Percentiles rank a stretch among this genome's conserved stretches.
phyloP scores from a whole-genome alignment of 2,888 invertebrate genomes.

The Synergus itoensis region DNA sequence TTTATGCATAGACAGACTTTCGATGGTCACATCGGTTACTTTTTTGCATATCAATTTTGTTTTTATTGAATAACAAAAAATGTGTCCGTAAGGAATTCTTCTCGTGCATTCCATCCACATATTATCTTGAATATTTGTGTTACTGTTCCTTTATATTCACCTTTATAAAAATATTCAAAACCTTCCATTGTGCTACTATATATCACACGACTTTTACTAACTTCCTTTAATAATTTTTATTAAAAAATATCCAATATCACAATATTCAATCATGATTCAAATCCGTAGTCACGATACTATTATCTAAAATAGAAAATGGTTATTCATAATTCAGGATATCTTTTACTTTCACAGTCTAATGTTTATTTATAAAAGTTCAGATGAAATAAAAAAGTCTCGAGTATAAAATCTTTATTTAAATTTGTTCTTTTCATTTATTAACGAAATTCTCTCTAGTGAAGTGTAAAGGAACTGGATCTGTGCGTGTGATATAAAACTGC shows the following conservation, averaged over 20 bases:
- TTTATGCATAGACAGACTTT: constrained; percentile 41
- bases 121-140: neutral
- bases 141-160: neutral
- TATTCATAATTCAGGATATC: neutral
- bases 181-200: neutral
- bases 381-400: neutral
- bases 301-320: neutral
- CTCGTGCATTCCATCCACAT: neutral
- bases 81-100: constrained; percentile 3
- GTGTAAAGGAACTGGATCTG: neutral
- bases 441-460: neutral
- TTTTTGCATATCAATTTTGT: constrained; percentile 37
- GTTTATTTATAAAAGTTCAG: neutral
- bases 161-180: neutral
- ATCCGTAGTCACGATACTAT: neutral
- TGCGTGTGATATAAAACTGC: constrained; percentile 11
- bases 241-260: neutral
- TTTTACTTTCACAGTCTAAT: neutral
- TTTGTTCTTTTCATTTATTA: constrained; percentile 10
- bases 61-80: constrained; percentile 24
- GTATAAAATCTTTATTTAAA: neutral
- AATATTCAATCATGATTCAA: neutral
- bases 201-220: neutral
- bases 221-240: neutral
- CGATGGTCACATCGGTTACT: constrained; percentile 40